These are phyloP conservation scores for Amphimedon queenslandica DNA, from an alignment of 37 sponge, comb jelly and placozoan species.

Conservation along the genomic window DNA sequence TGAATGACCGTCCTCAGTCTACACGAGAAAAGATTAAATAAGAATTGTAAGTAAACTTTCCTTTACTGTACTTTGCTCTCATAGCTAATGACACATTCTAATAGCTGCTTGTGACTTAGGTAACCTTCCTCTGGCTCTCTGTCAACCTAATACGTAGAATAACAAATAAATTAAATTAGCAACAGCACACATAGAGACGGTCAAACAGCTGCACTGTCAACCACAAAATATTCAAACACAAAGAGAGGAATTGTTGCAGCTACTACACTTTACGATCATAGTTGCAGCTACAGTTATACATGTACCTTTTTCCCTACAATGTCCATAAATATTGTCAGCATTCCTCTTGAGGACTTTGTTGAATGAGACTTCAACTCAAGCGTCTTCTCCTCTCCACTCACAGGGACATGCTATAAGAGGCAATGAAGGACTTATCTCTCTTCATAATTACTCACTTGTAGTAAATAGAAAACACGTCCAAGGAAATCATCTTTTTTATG, in stretches of 20 bases:
- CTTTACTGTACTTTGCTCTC: conserved; percentile 8
- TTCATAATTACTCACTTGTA: conserved; percentile 11
- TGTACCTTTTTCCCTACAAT: conserved; percentile 14
- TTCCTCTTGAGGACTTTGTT: conserved; percentile 26
- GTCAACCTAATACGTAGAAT: not conserved
- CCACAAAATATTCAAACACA: no score
- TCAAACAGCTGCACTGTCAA: no score
- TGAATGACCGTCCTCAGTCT: not conserved
- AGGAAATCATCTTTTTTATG: conserved; percentile 49
- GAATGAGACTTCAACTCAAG: conserved; percentile 44
- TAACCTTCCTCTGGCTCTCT: not conserved
- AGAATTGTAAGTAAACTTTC: not conserved
- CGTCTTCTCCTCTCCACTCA: conserved; percentile 9
- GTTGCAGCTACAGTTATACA: not conserved
- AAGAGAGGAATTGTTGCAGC: no score
- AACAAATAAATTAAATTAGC: no score
- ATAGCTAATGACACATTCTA: not conserved
- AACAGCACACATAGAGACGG: no score
- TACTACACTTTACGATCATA: no score
- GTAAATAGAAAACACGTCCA: conserved; percentile 37
- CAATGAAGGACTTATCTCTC: not conserved
- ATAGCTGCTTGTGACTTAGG: not conserved
- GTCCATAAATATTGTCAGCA: not conserved
- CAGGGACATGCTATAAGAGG: conserved; percentile 6
- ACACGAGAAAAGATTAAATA: not conserved